These are phyloP conservation scores for Yponomeuta evonymella DNA, from an alignment of 2,888 invertebrate species.

Conservation along the genomic window DNA sequence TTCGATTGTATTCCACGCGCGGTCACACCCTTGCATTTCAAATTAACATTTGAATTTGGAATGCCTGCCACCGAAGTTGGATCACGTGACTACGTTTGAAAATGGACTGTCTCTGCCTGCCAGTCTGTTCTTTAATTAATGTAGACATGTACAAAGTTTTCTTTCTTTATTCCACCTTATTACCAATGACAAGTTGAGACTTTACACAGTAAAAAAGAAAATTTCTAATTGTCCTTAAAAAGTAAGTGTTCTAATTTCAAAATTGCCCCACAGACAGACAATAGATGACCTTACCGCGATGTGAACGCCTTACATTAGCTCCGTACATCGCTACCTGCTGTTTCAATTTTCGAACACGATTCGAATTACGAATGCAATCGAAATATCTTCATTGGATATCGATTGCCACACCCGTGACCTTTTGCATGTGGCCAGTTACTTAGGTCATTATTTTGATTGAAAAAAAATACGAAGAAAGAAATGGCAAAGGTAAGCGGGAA, in stretches of 20 bases:
- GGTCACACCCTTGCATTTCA: constrained; percentile 56
- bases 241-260: constrained; percentile 30
- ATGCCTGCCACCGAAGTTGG: constrained; percentile 45
- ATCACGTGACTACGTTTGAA: constrained; percentile 34
- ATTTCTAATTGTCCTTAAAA: background rate
- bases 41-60: constrained; percentile 43
- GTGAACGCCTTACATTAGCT: constrained; percentile 28
- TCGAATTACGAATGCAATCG: constrained; percentile 54
- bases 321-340: constrained; percentile 61
- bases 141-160: too few species aligned
- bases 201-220: background rate
- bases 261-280: constrained; percentile 44
- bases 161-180: too few species aligned
- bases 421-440: constrained; percentile 36
- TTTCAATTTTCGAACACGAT: constrained; percentile 68
- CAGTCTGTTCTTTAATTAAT: constrained; percentile 27
- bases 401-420: constrained; percentile 54
- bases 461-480: constrained; percentile 1
- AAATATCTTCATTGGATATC: constrained; percentile 50
- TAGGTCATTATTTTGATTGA: constrained; percentile 12
- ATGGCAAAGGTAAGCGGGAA: constrained; percentile 2
- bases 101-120: constrained; percentile 23
- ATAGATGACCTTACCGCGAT: constrained; percentile 44
- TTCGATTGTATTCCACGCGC: constrained; percentile 22
- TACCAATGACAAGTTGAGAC: too few species aligned